Conservation (phyloP, 2,888 invertebrate genomes). For the Oscheius sp. region DNA sequence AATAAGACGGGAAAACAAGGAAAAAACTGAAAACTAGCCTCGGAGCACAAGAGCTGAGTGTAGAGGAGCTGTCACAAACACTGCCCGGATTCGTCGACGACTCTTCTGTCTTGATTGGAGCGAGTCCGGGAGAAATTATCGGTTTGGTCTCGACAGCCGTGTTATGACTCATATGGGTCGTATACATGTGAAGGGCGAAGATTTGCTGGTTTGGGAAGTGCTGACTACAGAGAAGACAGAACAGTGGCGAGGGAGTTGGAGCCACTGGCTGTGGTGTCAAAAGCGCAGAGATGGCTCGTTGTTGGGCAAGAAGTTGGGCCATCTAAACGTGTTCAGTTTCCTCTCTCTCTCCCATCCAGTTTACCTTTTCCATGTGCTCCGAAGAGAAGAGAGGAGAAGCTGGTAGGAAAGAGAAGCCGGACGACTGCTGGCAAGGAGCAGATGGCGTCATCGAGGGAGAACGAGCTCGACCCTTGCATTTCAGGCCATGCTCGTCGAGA, state of each 20-base stretch:
- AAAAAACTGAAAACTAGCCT: slow-evolving; percentile 40
- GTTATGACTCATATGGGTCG: slow-evolving; percentile 31
- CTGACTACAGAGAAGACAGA: slow-evolving; percentile 59
- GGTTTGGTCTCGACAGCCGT: background rate
- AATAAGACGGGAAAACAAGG: background rate
- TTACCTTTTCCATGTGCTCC: slow-evolving; percentile 50
- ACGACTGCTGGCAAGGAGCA: slow-evolving; percentile 8
- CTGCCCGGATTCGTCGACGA: slow-evolving; percentile 18
- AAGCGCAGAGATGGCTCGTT: slow-evolving; percentile 38
- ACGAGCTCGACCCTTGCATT: slow-evolving; percentile 60
- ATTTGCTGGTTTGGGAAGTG: slow-evolving; percentile 45
- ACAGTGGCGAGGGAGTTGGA: slow-evolving; percentile 33
- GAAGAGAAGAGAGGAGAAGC: slow-evolving; percentile 34
- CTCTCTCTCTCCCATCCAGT: background rate
- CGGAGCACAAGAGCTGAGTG: slow-evolving; percentile 63
- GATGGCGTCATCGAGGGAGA: background rate
- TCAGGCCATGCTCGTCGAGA: slow-evolving; percentile 65
- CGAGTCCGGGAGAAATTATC: background rate
- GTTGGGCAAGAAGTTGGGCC: slow-evolving; percentile 49
- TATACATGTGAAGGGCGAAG: slow-evolving; percentile 55
- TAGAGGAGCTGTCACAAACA: slow-evolving; percentile 53
- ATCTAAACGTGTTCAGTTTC: slow-evolving; percentile 28
- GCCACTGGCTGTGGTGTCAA: slow-evolving; percentile 19
- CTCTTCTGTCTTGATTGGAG: slow-evolving; percentile 39
- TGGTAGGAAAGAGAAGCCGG: slow-evolving; percentile 12